phyloP scores from a whole-genome alignment of 1,140 invertebrate genomes.

The Zaprionus gabonicus region DNA sequence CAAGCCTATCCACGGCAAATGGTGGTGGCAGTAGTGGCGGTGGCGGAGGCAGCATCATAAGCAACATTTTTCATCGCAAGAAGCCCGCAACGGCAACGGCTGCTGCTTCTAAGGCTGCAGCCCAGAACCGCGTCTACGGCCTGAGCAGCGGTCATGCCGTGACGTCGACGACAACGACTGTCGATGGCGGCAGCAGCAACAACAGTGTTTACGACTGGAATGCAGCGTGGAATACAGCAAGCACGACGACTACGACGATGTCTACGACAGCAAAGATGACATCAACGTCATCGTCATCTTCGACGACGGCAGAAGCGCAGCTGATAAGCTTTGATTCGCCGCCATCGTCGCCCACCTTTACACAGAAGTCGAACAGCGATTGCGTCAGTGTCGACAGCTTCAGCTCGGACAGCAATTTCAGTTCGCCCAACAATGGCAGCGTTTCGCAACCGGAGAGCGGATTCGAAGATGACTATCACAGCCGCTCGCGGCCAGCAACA shows the following conservation, averaged over 20 bases:
- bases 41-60: constrained; percentile 74
- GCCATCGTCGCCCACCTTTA: constrained; percentile 89
- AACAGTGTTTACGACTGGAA: constrained; percentile 64
- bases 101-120: constrained; percentile 81
- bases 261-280: constrained; percentile 13
- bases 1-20: constrained; percentile 23
- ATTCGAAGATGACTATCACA: constrained; percentile 91
- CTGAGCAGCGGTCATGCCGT: constrained; percentile 84
- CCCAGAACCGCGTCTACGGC: constrained; percentile 84
- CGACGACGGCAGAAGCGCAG: constrained; percentile 71
- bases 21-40: constrained; percentile 9
- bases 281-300: constrained; percentile 25
- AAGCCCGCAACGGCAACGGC: constrained; percentile 54
- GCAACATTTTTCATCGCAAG: constrained; percentile 82
- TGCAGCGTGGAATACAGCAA: constrained; percentile 69
- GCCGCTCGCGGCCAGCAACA: constrained; percentile 81
- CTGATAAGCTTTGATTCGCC: constrained; percentile 88
- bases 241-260: constrained; percentile 30
- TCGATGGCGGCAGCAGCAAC: constrained; percentile 7
- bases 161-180: constrained; percentile 34
- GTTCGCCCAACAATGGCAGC: constrained; percentile 86
- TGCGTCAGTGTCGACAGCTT: constrained; percentile 90
- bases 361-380: constrained; percentile 90
- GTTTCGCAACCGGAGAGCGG: constrained; percentile 90
- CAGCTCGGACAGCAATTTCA: constrained; percentile 87